Evolutionary conservation across 2,113 vertebrate genomes (phyloP).

Genomic region (Callionymus lyra): DNA sequence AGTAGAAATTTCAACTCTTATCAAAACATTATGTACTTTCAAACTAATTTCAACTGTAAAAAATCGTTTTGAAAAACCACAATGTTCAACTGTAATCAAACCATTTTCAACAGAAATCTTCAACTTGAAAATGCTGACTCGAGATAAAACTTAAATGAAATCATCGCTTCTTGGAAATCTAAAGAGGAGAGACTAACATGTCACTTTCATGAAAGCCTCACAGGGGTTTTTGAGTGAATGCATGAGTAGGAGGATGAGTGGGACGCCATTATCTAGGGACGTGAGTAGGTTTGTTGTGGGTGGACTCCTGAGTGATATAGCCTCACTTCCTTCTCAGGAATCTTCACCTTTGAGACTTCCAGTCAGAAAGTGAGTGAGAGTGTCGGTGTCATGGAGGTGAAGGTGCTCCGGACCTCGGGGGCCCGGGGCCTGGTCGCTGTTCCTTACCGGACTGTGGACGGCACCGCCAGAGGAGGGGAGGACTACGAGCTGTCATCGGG

Average conservation of each 20-base stretch:
- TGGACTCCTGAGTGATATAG: background rate
- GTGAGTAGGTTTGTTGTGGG: too few species aligned
- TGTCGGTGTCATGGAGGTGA: slow-evolving; percentile 71
- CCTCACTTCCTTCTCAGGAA: slow-evolving; percentile 46
- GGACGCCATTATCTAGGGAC: slow-evolving; percentile 12
- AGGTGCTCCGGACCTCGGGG: slow-evolving; percentile 73
- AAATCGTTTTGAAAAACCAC: too few species aligned
- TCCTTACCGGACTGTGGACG: slow-evolving; percentile 69
- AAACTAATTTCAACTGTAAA: too few species aligned
- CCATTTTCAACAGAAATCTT: too few species aligned
- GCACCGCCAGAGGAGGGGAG: slow-evolving; percentile 68
- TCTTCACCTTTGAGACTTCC: slow-evolving; percentile 71
- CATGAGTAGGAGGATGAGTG: slow-evolving; percentile 17
- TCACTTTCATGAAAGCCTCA: too few species aligned
- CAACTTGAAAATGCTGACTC: too few species aligned
- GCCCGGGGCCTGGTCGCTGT: slow-evolving; percentile 72
- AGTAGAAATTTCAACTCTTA: too few species aligned
- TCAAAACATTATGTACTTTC: too few species aligned
- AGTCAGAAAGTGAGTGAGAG: slow-evolving; percentile 72
- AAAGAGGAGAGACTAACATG: too few species aligned
- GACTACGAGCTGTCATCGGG: slow-evolving; percentile 67
- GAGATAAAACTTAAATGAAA: too few species aligned
- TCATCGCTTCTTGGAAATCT: too few species aligned
- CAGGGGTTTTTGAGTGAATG: background rate
- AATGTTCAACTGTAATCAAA: too few species aligned